Evolutionary conservation across 2,888 invertebrate species (phyloP).

Genomic region (Macaria liturata): DNA sequence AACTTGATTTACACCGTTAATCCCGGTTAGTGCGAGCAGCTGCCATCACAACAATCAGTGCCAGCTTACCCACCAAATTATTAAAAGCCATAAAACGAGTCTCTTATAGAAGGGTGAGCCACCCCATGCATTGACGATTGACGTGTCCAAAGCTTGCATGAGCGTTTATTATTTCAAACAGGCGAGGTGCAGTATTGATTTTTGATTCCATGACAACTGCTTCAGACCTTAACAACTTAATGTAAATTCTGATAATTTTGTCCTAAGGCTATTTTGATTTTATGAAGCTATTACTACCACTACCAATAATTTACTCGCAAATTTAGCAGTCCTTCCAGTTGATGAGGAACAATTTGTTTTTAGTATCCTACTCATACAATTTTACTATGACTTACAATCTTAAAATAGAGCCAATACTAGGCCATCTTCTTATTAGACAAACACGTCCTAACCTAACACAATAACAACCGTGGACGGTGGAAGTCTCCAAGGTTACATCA

Average conservation of each 20-base stretch:
- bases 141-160: conserved; percentile 69
- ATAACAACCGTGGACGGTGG: conserved; percentile 30
- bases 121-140: conserved; percentile 67
- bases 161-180: conserved; percentile 71
- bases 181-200: conserved; percentile 67
- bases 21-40: conserved; percentile 70
- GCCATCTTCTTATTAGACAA: conserved; percentile 25
- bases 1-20: conserved; percentile 65
- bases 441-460: conserved; percentile 15
- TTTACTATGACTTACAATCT: conserved; percentile 6
- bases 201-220: conserved; percentile 45
- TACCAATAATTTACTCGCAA: no score
- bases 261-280: no score
- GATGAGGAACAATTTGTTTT: conserved; percentile 2
- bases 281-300: no score
- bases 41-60: conserved; percentile 76
- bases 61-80: conserved; percentile 78
- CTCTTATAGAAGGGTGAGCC: conserved; percentile 73
- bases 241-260: no score
- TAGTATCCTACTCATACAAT: conserved; percentile 1
- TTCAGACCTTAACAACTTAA: neutral
- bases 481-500: conserved; percentile 38
- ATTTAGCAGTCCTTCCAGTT: neutral
- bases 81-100: conserved; percentile 83
- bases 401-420: conserved; percentile 14